These are phyloP conservation scores for Ectemnius continuus DNA, from an alignment of 2,888 invertebrate species.

Conservation along the genomic window DNA sequence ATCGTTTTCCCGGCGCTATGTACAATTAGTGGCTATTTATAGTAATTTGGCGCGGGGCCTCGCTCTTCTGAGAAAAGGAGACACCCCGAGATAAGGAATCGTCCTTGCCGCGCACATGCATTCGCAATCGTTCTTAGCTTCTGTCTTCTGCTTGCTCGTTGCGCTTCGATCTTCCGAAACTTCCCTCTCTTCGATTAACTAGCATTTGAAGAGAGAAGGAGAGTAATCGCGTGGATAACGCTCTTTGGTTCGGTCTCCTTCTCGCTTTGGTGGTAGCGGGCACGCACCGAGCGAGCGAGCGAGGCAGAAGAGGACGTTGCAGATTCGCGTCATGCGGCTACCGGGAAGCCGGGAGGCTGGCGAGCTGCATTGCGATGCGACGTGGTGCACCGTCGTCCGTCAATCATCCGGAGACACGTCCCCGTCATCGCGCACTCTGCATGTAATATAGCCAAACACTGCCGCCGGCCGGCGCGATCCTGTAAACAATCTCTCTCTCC, in stretches of 20 bases:
- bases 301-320: slow-evolving; percentile 59
- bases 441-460: slow-evolving; percentile 66
- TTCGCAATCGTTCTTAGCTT: slow-evolving; percentile 59
- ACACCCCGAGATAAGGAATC: slow-evolving; percentile 70
- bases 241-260: slow-evolving; percentile 19
- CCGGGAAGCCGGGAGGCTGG: slow-evolving; percentile 70
- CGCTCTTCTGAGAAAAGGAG: slow-evolving; percentile 65
- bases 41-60: slow-evolving; percentile 74
- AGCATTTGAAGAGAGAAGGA: background rate
- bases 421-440: slow-evolving; percentile 69
- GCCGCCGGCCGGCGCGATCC: slow-evolving; percentile 46
- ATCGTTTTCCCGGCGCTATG: slow-evolving; percentile 63
- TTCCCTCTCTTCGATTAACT: background rate
- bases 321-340: slow-evolving; percentile 76
- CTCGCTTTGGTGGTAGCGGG: slow-evolving; percentile 33
- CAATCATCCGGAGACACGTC: slow-evolving; percentile 72
- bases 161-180: background rate
- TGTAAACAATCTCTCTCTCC: slow-evolving; percentile 58
- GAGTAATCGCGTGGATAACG: too few species aligned
- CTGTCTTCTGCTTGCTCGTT: slow-evolving; percentile 6
- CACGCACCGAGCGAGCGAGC: slow-evolving; percentile 48
- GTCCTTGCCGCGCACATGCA: slow-evolving; percentile 71
- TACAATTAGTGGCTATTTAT: slow-evolving; percentile 75
- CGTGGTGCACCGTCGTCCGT: slow-evolving; percentile 68
- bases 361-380: slow-evolving; percentile 73